Evolutionary conservation across 1,140 invertebrate genomes (phyloP).

Genomic region (Drosophila arizonae): DNA sequence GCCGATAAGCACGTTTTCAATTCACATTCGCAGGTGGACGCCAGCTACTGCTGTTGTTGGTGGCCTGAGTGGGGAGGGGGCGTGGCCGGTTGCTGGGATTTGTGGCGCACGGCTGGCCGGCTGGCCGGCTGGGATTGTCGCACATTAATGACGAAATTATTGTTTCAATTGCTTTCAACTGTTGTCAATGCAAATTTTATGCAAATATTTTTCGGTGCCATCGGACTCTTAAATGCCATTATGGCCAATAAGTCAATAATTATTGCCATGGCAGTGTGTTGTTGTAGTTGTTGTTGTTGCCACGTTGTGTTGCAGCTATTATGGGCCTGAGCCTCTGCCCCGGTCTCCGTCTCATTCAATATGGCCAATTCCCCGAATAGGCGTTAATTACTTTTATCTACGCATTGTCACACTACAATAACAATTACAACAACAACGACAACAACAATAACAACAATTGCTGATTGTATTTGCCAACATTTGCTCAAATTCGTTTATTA

Average conservation of each 20-base stretch:
- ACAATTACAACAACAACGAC: constrained; percentile 36
- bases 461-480: constrained; percentile 24
- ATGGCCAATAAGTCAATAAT: constrained; percentile 80
- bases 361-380: constrained; percentile 62
- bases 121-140: constrained; percentile 49
- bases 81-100: constrained; percentile 3
- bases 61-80: neutral
- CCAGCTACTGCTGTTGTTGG: neutral
- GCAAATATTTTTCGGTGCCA: constrained; percentile 67
- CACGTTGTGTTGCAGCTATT: constrained; percentile 11
- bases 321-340: constrained; percentile 3
- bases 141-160: constrained; percentile 82
- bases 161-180: constrained; percentile 81
- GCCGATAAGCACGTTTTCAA: constrained; percentile 79
- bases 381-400: constrained; percentile 80
- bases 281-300: constrained; percentile 8
- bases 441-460: constrained; percentile 19
- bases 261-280: constrained; percentile 37
- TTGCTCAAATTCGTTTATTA: constrained; percentile 58
- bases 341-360: neutral
- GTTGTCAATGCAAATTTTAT: constrained; percentile 82
- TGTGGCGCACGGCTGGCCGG: constrained; percentile 8
- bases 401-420: constrained; percentile 56
- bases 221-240: constrained; percentile 66
- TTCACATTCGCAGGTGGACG: constrained; percentile 50